A percentile compares a stretch with the other conserved stretches of the same genome.
Evolutionary conservation across 2,797 vertebrate species (phyloP).

Genomic region (Alosa sapidissima): DNA sequence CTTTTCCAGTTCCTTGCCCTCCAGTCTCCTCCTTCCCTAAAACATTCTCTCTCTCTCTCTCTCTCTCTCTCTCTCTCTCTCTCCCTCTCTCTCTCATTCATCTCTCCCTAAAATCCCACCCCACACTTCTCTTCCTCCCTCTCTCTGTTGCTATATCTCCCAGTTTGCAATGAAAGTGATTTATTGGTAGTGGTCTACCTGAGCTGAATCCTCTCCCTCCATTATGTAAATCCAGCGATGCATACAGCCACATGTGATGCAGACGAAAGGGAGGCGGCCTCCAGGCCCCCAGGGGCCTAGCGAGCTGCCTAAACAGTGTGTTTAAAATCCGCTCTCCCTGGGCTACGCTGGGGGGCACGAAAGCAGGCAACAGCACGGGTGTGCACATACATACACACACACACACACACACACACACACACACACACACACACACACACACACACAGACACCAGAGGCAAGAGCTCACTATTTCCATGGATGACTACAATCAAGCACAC

Average conservation of each 20-base stretch:
- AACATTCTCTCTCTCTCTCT: conserved; percentile 39
- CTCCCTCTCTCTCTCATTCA: not conserved
- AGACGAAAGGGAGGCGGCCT: conserved; percentile 42
- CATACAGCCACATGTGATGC: conserved; percentile 53
- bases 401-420: conserved; percentile 4
- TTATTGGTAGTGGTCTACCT: conserved; percentile 62
- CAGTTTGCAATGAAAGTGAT: conserved; percentile 57
- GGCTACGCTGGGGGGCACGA: not conserved
- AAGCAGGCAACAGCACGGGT: conserved; percentile 23
- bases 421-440: conserved; percentile 19
- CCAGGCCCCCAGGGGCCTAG: conserved; percentile 39
- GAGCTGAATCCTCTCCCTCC: conserved; percentile 54
- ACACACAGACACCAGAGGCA: not conserved
- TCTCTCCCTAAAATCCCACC: conserved; percentile 24
- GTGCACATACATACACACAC: conserved; percentile 26
- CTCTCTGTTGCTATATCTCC: conserved; percentile 14
- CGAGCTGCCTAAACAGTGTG: conserved; percentile 43
- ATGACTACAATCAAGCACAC: conserved; percentile 5
- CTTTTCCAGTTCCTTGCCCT: conserved; percentile 35
- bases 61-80: not conserved
- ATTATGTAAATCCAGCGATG: conserved; percentile 65
- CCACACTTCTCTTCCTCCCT: conserved; percentile 22
- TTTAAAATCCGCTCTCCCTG: conserved; percentile 32
- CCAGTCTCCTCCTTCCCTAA: not conserved
- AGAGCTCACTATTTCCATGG: not conserved